phyloP scores from a whole-genome alignment of 64 coral and sea anemone genomes.

The Catalaphyllia jardinei region DNA sequence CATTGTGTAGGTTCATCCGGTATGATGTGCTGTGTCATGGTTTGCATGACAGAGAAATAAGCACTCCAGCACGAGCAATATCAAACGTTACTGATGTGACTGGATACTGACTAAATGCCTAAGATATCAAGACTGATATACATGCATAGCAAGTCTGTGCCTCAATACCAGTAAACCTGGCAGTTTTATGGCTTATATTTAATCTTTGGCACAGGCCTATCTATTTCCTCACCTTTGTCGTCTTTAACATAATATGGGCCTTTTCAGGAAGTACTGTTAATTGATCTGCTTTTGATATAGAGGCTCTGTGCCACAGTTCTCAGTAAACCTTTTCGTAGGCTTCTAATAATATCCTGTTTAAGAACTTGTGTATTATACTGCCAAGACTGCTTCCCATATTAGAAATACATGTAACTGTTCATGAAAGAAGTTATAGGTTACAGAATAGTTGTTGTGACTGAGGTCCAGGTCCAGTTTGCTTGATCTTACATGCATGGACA shows the following conservation, averaged over 20 bases:
- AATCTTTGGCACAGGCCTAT: neutral
- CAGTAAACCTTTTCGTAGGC: neutral
- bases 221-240: neutral
- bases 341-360: conserved; percentile 13
- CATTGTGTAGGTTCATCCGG: neutral
- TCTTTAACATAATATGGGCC: neutral
- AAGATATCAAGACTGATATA: neutral
- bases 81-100: neutral
- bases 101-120: neutral
- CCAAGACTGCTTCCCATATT: neutral
- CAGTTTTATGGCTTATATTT: neutral
- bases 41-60: neutral
- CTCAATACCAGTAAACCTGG: neutral
- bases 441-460: neutral
- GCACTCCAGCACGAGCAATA: neutral
- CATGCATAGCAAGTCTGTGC: neutral
- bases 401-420: neutral
- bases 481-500: neutral
- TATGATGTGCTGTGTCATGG: no score
- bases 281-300: conserved; percentile 38
- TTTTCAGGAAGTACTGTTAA: conserved; percentile 33
- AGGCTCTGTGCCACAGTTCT: neutral
- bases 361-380: neutral
- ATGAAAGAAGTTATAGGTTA: neutral
- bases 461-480: neutral